Conservation (phyloP, 2,888 invertebrate species). For the Lingula anatina region DNA sequence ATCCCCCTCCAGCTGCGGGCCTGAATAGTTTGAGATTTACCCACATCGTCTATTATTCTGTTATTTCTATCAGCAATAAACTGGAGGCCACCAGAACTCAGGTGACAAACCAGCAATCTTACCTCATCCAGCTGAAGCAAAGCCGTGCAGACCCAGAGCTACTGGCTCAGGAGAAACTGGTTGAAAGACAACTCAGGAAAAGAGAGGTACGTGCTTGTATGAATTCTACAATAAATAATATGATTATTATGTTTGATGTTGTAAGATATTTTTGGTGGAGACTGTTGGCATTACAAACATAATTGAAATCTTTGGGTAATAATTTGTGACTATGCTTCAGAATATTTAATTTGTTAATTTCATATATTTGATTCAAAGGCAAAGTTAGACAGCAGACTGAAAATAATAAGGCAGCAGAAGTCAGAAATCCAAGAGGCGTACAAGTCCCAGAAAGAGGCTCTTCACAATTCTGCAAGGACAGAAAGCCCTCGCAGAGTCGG, state of each 20-base stretch:
- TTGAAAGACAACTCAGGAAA: conserved; percentile 36
- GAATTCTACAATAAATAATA: no score
- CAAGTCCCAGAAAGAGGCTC: conserved; percentile 10
- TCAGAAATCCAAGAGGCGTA: conserved; percentile 16
- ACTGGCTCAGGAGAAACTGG: conserved; percentile 30
- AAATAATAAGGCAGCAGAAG: conserved; percentile 18
- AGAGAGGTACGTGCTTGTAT: conserved; percentile 27
- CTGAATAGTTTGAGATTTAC: no score
- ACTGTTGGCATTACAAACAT: no score
- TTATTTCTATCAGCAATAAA: conserved; percentile 24
- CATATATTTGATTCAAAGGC: conserved; percentile 19
- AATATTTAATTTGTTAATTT: no score
- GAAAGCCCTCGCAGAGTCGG: neutral
- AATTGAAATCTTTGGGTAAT: no score
- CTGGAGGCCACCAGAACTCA: conserved; percentile 29
- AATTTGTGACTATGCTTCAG: no score
- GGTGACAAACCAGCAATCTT: conserved; percentile 33
- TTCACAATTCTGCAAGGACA: conserved; percentile 9
- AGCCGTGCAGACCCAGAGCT: conserved; percentile 28
- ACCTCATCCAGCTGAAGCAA: conserved; percentile 27
- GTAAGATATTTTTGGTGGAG: no score
- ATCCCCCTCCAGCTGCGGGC: no score
- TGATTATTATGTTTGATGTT: no score
- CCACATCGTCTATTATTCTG: no score
- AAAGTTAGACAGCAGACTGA: conserved; percentile 25